Conservation (phyloP, 1,140 invertebrate genomes). For the Monochamus saltuarius region DNA sequence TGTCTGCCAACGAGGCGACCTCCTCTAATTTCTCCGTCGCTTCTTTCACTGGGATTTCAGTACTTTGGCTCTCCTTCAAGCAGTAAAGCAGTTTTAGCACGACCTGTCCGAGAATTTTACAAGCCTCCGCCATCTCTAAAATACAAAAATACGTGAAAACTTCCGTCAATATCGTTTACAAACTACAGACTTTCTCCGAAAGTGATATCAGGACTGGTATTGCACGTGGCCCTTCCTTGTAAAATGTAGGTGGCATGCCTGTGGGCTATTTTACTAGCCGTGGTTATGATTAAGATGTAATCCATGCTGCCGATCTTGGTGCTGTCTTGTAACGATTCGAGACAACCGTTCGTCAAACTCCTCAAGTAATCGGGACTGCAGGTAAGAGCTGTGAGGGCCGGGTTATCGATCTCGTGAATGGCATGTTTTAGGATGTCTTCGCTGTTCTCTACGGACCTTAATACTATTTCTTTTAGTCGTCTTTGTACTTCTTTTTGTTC, state of each 20-base stretch:
- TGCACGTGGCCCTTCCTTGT: constrained; percentile 69
- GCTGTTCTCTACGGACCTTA: constrained; percentile 56
- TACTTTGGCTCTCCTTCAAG: constrained; percentile 50
- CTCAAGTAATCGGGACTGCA: constrained; percentile 69
- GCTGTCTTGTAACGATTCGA: constrained; percentile 46
- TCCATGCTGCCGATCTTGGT: constrained; percentile 23
- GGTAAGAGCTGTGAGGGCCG: constrained; percentile 65
- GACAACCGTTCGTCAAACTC: constrained; percentile 51
- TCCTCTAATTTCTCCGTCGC: constrained; percentile 57
- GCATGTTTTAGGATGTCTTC: constrained; percentile 63
- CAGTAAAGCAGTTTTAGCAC: constrained; percentile 53
- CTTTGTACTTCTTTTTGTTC: constrained; percentile 38
- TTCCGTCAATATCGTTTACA: neutral
- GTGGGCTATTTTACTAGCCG: constrained; percentile 51
- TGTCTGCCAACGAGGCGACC: constrained; percentile 58
- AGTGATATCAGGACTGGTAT: constrained; percentile 71
- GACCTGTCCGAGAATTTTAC: constrained; percentile 59
- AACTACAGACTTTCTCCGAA: constrained; percentile 68
- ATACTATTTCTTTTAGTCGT: constrained; percentile 39
- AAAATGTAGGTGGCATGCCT: constrained; percentile 62
- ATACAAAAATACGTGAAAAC: constrained; percentile 17
- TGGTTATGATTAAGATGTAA: constrained; percentile 31
- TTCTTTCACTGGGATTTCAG: constrained; percentile 33
- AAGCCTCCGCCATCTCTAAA: constrained; percentile 62
- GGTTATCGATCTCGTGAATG: constrained; percentile 68